Conservation (phyloP, 1,140 invertebrate species). For the Drosophila melanica region DNA sequence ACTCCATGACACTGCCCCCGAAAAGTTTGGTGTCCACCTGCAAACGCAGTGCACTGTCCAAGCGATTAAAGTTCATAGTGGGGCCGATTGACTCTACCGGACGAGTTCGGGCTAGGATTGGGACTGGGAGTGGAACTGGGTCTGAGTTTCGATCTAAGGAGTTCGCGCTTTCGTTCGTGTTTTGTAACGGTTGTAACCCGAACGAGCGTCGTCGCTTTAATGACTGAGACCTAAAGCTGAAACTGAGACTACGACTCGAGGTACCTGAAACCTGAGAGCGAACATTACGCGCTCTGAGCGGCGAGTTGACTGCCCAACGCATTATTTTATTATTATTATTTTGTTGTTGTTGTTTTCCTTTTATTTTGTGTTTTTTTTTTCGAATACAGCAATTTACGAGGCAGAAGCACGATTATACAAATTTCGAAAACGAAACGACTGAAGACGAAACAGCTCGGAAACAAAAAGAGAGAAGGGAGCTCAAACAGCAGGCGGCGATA, state of each 20-base stretch:
- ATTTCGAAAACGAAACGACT: constrained; percentile 20
- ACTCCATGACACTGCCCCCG: constrained; percentile 47
- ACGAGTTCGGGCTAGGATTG: too few relatives aligned
- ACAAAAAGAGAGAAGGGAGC: constrained; percentile 28
- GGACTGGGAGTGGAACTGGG: too few relatives aligned
- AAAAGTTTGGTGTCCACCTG: constrained; percentile 61
- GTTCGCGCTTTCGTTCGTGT: neutral
- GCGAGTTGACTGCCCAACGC: too few relatives aligned
- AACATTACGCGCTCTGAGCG: neutral
- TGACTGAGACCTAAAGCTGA: constrained; percentile 48
- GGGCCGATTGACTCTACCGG: neutral
- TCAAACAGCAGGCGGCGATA: constrained; percentile 28
- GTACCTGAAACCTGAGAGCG: constrained; percentile 6
- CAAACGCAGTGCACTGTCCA: constrained; percentile 64
- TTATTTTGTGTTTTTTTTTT: neutral
- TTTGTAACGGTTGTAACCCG: constrained; percentile 41
- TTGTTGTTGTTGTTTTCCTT: constrained; percentile 1
- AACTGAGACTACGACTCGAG: constrained; percentile 27
- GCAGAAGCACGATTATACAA: constrained; percentile 33
- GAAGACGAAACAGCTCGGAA: constrained; percentile 13
- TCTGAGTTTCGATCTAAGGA: neutral
- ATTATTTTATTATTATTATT: too few relatives aligned
- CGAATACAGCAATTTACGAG: constrained; percentile 33
- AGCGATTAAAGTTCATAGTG: constrained; percentile 77
- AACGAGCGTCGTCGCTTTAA: constrained; percentile 51